These are phyloP conservation scores for Agrochola lota DNA, from an alignment of 2,888 invertebrate genomes.

Conservation along the genomic window DNA sequence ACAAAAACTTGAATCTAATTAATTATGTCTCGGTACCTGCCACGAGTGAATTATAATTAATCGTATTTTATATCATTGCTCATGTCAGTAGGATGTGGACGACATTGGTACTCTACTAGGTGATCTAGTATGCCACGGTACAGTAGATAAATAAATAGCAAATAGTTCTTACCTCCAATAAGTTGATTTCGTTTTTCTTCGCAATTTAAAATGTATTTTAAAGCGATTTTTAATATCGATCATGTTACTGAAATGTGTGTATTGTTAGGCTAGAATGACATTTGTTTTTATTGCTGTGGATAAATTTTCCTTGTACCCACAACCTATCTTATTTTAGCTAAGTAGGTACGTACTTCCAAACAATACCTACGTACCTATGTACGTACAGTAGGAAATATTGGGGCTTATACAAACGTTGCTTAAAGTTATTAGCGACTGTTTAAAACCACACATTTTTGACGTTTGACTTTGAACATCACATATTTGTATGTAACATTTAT, in stretches of 20 bases:
- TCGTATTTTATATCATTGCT: slow-evolving; percentile 12
- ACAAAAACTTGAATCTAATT: slow-evolving; percentile 46
- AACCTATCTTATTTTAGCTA: background rate
- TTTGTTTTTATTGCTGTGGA: slow-evolving; percentile 9
- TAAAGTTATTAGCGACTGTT: no score
- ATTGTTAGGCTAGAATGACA: slow-evolving; percentile 5
- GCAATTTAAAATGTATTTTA: slow-evolving; percentile 34
- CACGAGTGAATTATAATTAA: slow-evolving; percentile 14
- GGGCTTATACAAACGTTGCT: no score
- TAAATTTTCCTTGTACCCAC: slow-evolving; percentile 25
- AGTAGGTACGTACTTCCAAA: background rate
- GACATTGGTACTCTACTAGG: slow-evolving; percentile 50
- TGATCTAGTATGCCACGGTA: slow-evolving; percentile 45
- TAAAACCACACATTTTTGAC: no score
- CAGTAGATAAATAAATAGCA: slow-evolving; percentile 21
- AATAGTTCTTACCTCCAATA: slow-evolving; percentile 52
- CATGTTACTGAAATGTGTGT: slow-evolving; percentile 33
- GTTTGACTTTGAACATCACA: no score
- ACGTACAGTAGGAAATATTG: background rate
- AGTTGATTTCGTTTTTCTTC: slow-evolving; percentile 52
- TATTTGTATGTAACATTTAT: no score
- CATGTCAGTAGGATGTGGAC: slow-evolving; percentile 27
- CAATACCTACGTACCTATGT: background rate
- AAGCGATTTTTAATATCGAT: slow-evolving; percentile 31
- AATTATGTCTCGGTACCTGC: slow-evolving; percentile 48